Evolutionary conservation across 1,140 invertebrate genomes (phyloP).

Genomic region (Papilio machaon): DNA sequence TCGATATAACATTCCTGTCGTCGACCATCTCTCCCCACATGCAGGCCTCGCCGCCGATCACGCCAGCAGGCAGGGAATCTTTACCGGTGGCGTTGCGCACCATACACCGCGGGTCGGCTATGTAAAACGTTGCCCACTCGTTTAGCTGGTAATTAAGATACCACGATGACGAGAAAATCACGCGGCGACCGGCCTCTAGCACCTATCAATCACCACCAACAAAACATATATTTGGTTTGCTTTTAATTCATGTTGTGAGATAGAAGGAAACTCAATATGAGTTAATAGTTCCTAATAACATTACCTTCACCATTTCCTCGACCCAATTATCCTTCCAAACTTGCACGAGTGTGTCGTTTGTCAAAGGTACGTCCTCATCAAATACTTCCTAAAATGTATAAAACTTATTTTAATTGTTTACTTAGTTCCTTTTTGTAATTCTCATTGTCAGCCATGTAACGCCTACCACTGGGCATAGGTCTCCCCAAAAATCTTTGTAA

Average conservation of each 20-base stretch:
- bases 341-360: constrained; percentile 27
- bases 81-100: constrained; percentile 67
- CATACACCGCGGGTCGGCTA: constrained; percentile 88
- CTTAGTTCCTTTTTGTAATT: too few species aligned
- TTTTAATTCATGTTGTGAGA: too few species aligned
- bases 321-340: constrained; percentile 30
- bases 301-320: constrained; percentile 35
- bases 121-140: constrained; percentile 91
- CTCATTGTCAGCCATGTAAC: too few species aligned
- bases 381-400: constrained; percentile 25
- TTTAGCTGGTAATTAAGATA: constrained; percentile 90
- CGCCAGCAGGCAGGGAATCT: constrained; percentile 58
- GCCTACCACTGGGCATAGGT: too few species aligned
- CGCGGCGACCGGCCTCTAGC: constrained; percentile 83
- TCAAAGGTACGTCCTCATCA: constrained; percentile 15
- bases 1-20: constrained; percentile 78
- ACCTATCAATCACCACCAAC: constrained; percentile 60
- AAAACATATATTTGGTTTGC: too few species aligned
- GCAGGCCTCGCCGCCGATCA: constrained; percentile 95
- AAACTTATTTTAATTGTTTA: not conserved
- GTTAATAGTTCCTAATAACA: not conserved
- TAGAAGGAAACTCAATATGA: not conserved
- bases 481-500: too few species aligned
- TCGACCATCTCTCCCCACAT: constrained; percentile 96
- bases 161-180: constrained; percentile 91